Conservation (phyloP, 2,888 invertebrate species). For the Aporophyla lueneburgensis region DNA sequence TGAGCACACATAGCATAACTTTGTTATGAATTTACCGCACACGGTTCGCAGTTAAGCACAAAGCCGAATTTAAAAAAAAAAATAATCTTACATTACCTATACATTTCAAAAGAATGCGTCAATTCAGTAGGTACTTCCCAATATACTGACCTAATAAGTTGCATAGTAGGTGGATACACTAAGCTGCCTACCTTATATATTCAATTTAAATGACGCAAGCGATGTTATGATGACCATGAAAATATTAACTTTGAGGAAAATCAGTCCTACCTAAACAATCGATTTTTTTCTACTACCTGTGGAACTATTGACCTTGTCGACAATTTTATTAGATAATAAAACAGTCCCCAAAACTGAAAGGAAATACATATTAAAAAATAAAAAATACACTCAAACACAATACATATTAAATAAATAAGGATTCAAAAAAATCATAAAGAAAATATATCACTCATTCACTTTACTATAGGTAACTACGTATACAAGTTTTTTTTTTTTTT, state of each 20-base stretch:
- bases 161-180: background rate
- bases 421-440: no score
- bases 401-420: no score
- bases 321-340: background rate
- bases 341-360: background rate
- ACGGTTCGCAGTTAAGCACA: background rate
- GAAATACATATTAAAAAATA: no score
- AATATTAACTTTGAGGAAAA: constrained; percentile 11
- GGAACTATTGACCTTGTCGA: constrained; percentile 2
- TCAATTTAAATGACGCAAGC: background rate
- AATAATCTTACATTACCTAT: no score
- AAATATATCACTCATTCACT: background rate
- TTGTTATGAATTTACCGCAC: background rate
- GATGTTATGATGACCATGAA: background rate
- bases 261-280: background rate
- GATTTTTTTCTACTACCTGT: background rate
- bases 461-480: background rate
- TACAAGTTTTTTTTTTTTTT: background rate
- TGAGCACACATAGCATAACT: background rate
- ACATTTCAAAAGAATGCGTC: background rate
- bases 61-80: background rate
- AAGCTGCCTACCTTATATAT: background rate
- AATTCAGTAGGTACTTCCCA: background rate
- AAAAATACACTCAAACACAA: no score
- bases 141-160: background rate